Base-by-base conservation (phyloP, 2,113 vertebrate species). In the Channa argus region DNA sequence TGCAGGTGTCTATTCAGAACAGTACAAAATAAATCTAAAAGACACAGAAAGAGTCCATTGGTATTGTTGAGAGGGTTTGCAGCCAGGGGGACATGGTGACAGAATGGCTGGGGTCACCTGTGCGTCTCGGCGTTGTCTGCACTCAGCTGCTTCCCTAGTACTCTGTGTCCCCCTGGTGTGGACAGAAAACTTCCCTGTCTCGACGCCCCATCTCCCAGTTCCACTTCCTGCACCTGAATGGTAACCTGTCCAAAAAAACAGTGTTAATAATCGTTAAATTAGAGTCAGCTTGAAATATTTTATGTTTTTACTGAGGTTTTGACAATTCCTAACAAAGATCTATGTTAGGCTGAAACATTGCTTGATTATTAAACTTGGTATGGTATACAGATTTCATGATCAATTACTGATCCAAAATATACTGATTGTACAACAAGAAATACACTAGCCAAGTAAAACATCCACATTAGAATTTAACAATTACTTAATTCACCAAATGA, bases 81-180 rank as follows among this genome's bases (percentile, higher is more conserved):
- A 37, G 54, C 59, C 82, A 47, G 36, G 63, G 58, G 53, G 73
- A 43, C 13, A 54, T 52, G 66, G 45, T 63, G 80, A 82, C 41
- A 7, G 60, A 60, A 45, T 46, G 77, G 37, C 33, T 24, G 61
- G 63, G 56, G 77, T 93, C 82, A 99, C 98, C 98, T 98, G 95
- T 99, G 98, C 6, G 95, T 94, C 87, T 99, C 98, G 0, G 98
- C 97, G 34, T 96, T 97, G 94, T 99, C 98, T 0, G 98, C 96
- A 2, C 97, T 99, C 82, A 99, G 95, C 92, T 99, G 98, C 94
- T 99, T 99, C 87, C 97, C 98, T 8, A 99, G 93, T 60, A 97
- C 97, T 74, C 97, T 74, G 94, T 98, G 98, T 65, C 95, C 94
- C 0, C 97, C 97, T 41, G 97, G 93, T 5, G 95, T 94, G 58